A percentile compares a stretch with the other conserved stretches of the same genome.
These are phyloP conservation scores for Myotis yumanensis DNA, from an alignment of 2,113 vertebrate genomes.

Conservation along the genomic window DNA sequence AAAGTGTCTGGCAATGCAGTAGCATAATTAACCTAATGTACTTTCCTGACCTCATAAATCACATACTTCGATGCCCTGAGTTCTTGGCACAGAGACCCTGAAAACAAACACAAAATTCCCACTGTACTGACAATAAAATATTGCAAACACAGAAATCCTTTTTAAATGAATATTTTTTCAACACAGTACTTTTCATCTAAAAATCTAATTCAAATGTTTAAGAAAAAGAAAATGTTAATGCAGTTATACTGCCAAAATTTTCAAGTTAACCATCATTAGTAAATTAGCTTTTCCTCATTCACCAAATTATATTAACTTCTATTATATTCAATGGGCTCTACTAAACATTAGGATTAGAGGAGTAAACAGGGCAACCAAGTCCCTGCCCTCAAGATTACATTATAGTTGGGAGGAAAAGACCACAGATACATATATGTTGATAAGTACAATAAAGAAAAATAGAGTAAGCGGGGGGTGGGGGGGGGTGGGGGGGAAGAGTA, in stretches of 20 bases:
- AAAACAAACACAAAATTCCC: slow-evolving; percentile 9
- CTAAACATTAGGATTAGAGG: not conserved
- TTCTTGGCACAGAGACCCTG: slow-evolving; percentile 46
- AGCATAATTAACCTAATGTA: slow-evolving; percentile 50
- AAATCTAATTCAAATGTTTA: slow-evolving; percentile 31
- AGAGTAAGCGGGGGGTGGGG: too few species aligned
- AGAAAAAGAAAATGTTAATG: slow-evolving; percentile 24
- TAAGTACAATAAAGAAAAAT: slow-evolving; percentile 15
- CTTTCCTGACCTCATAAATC: slow-evolving; percentile 50
- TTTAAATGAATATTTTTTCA: slow-evolving; percentile 34
- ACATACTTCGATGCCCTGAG: not conserved
- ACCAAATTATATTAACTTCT: slow-evolving; percentile 28
- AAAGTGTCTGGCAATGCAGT: not conserved
- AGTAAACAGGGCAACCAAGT: not conserved
- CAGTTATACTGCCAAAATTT: slow-evolving; percentile 37
- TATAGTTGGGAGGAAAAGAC: not conserved
- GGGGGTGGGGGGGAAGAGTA: not conserved
- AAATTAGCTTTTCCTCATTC: slow-evolving; percentile 33
- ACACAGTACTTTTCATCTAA: slow-evolving; percentile 9
- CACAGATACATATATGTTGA: not conserved
- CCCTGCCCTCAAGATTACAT: not conserved
- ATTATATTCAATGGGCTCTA: slow-evolving; percentile 1
- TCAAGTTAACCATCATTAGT: not conserved
- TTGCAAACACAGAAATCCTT: not conserved
- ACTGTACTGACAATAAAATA: slow-evolving; percentile 11